Evolutionary conservation across 2,797 vertebrate species (phyloP).

Genomic region (Lagodon rhomboides): DNA sequence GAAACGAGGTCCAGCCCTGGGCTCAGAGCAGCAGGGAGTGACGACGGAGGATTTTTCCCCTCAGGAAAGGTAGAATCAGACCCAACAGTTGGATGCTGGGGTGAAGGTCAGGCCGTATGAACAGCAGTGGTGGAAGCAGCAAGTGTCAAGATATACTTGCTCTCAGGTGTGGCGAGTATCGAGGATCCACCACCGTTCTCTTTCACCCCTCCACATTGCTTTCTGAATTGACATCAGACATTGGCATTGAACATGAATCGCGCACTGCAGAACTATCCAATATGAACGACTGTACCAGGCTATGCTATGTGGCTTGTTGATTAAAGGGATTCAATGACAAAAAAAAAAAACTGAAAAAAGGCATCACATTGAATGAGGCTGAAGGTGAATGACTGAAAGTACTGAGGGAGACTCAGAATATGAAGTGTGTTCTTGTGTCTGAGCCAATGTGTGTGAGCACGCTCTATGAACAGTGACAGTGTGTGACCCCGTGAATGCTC

Average conservation of each 20-base stretch:
- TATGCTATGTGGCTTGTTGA: not conserved
- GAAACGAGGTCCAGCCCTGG: no score
- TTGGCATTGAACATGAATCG: not conserved
- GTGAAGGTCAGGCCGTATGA: constrained; percentile 1
- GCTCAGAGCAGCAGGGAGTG: constrained; percentile 13
- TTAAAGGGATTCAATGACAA: not conserved
- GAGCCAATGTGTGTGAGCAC: not conserved
- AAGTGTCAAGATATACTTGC: not conserved
- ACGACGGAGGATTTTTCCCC: not conserved
- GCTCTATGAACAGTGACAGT: constrained; percentile 4
- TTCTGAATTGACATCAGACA: not conserved
- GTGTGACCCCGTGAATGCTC: constrained; percentile 18
- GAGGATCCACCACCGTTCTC: not conserved
- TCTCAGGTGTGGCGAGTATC: not conserved
- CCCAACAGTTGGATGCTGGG: constrained; percentile 5
- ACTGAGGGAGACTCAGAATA: not conserved
- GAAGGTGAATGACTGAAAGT: not conserved
- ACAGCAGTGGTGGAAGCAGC: not conserved
- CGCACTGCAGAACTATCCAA: not conserved
- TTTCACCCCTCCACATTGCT: constrained; percentile 4
- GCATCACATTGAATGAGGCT: not conserved
- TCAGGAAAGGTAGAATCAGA: not conserved
- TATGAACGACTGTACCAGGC: not conserved
- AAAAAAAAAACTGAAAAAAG: not conserved
- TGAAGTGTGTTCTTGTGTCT: not conserved